Evolutionary conservation across 1,140 invertebrate genomes (phyloP), one percentile per base, ranked within the genome.

Genomic region (Caenorhabditis tropicalis): DNA sequence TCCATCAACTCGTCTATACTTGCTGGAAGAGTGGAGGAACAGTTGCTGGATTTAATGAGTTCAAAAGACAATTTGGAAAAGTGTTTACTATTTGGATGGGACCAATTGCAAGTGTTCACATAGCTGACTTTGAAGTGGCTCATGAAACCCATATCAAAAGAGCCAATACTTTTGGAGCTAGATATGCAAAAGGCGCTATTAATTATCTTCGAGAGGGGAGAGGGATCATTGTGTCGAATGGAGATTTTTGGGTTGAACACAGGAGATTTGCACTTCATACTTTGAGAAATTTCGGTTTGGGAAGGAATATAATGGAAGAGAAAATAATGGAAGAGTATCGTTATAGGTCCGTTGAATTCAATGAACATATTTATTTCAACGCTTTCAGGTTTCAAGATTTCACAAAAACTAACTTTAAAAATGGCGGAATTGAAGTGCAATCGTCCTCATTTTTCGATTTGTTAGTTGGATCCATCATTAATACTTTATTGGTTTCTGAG

Each of bases 261-360:
- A n/a, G n/a, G n/a, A n/a, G n/a, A n/a, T n/a, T n/a, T n/a, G n/a
- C n/a, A n/a, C n/a, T n/a, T n/a, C n/a, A n/a, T n/a, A n/a, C n/a
- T n/a, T n/a, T 88, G 12, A 46, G 87, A 48, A 85, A 88, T 58
- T 85, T 88, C 24, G 87, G 87, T 16, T 33, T 88, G 43, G 87
- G 87, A 24, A 85, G 70, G 33, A 85, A 87, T 58, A 58, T 88
- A 9, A 88, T 88, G 83, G 84, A 88, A 65, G 80, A 85, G n/a
- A 56, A 81, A 56, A 86, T 86, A 39, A 53, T 86, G 83, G 70
- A 49, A 19, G 82, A 85, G 46, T 33, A n/a, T n/a, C n/a, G n/a
- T n/a, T n/a, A n/a, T n/a, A n/a, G n/a, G n/a, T n/a, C n/a, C n/a
- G n/a, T n/a, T n/a, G 12, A 33, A 2, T 10, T 12, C 7, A 15